A percentile compares a stretch with the other conserved stretches of the same genome.
These are phyloP conservation scores for Penaeus japonicus DNA, from an alignment of 1,140 invertebrate genomes.

Conservation along the genomic window DNA sequence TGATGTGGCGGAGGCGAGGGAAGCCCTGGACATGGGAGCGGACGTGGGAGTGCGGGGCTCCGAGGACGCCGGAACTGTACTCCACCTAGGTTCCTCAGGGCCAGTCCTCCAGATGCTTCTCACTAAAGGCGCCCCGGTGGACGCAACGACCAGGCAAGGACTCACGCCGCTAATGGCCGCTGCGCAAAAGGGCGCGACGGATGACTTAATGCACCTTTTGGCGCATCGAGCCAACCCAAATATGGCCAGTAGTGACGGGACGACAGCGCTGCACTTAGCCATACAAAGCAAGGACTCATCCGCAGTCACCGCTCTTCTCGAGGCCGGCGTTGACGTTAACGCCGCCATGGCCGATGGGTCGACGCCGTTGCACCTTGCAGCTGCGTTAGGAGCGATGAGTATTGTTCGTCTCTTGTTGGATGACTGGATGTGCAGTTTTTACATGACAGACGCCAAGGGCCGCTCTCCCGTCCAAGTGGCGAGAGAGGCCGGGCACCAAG, in stretches of 20 bases:
- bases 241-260: neutral
- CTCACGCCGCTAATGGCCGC: conserved; percentile 19
- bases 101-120: neutral
- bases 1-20: neutral
- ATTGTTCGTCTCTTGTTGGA: no score
- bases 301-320: conserved; percentile 9
- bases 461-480: no score
- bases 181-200: neutral
- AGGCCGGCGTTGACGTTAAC: conserved; percentile 16
- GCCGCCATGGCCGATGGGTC: neutral
- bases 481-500: no score
- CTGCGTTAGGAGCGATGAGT: neutral
- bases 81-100: neutral
- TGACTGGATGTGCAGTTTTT: no score
- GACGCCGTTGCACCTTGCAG: neutral
- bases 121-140: neutral
- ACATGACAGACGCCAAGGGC: no score
- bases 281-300: neutral
- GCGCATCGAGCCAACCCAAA: neutral
- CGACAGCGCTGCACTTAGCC: conserved; percentile 16
- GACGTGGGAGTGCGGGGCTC: neutral
- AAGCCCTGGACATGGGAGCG: neutral
- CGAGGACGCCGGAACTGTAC: neutral
- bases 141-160: neutral
- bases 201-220: neutral